Conservation (phyloP, 2,113 vertebrate species). For the Heterochromis multidens region DNA sequence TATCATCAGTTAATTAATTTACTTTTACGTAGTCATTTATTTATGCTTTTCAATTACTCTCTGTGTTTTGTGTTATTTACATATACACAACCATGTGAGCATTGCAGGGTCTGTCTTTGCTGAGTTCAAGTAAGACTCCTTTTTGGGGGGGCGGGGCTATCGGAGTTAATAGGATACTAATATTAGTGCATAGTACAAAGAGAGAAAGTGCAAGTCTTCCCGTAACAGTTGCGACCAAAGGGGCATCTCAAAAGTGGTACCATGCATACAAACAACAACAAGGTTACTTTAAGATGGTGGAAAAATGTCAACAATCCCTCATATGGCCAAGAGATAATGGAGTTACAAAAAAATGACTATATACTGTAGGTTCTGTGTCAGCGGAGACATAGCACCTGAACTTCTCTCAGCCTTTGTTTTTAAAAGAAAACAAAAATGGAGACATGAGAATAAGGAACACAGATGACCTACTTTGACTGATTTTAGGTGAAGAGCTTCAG, state of each 20-base stretch:
- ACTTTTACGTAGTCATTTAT: not conserved
- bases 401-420: conserved; percentile 39
- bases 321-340: conserved; percentile 26
- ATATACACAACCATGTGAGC: conserved; percentile 73
- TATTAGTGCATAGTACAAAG: conserved; percentile 78
- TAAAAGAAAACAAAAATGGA: not conserved
- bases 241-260: conserved; percentile 71
- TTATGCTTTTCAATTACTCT: conserved; percentile 58
- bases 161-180: conserved; percentile 55
- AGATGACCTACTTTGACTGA: not conserved
- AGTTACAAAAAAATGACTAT: conserved; percentile 17
- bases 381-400: conserved; percentile 56
- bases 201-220: conserved; percentile 79
- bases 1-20: conserved; percentile 32
- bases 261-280: conserved; percentile 68
- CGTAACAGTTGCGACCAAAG: conserved; percentile 63
- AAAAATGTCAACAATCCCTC: conserved; percentile 24
- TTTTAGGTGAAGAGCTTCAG: not conserved
- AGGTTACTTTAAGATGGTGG: conserved; percentile 43
- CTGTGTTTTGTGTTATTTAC: conserved; percentile 75
- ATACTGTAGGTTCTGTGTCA: conserved; percentile 26
- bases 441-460: not conserved
- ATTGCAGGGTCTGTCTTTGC: conserved; percentile 57
- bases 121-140: conserved; percentile 68
- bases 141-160: conserved; percentile 28